Evolutionary conservation across 2,113 vertebrate species (phyloP), one percentile per base, ranked within the genome.

Genomic region (Taurulus bubalis): DNA sequence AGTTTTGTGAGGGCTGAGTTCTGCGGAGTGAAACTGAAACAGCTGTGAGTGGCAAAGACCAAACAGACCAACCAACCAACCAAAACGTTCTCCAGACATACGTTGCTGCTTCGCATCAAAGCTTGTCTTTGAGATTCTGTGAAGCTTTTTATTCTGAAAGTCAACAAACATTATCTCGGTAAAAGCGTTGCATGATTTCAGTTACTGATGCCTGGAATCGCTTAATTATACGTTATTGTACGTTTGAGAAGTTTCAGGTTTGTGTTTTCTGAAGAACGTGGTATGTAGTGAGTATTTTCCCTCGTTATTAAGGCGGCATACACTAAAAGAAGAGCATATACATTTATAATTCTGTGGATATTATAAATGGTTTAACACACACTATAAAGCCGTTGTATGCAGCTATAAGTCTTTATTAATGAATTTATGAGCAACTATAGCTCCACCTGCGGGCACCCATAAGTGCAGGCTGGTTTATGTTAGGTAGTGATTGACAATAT

Each of bases 11-110:
- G 49, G 0, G 26, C 71, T 47, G 28, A 56, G 51, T 26, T 64
- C 32, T 53, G 28, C 55, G 20, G 12, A 34, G 36, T 59, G 64
- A 59, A 77, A 68, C 28, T 59, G 38, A 77, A 68, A 77, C 38
- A 12, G 36, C 36, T 66, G 49, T 16, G 18, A n/a, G 28, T 6
- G 10, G 12, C 49, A 56, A 32, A 15, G 24, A 59, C 38, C 16
- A 28, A 47, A 11, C 11, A 40, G 38, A 36, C 20, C 32, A 3
- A 51, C 49, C 49, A 22, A 51, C n/a, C n/a, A 49, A 26, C 32
- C 60, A 28, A 26, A 28, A 28, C 42, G 14, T 10, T 24, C 2
- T 30, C 4, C 55, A 38, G 12, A 36, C 12, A 15, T 4, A 34
- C 3, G 24, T 20, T 8, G 28, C 58, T 34, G 38, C 49, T 55